Conservation (phyloP, 1,140 invertebrate species). For the Lasaia peninsularis region DNA sequence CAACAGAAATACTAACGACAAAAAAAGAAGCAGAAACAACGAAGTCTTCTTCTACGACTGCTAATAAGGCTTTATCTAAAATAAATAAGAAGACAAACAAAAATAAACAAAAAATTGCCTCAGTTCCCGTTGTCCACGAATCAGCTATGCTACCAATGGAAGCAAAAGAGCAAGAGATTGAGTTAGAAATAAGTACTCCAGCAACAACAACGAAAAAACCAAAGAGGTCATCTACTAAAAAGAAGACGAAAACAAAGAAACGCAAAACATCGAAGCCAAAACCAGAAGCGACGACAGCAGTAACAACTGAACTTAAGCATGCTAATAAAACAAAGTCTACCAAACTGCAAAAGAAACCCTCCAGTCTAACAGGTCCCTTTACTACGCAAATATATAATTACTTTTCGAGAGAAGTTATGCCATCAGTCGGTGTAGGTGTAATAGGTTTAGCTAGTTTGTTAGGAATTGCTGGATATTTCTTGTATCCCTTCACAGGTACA, state of each 20-base stretch:
- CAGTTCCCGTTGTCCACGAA: conserved; percentile 41
- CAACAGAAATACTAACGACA: conserved; percentile 39
- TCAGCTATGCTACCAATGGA: conserved; percentile 66
- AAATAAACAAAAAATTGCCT: conserved; percentile 50
- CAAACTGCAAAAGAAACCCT: conserved; percentile 54
- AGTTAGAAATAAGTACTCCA: conserved; percentile 74
- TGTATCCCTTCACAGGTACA: conserved; percentile 83
- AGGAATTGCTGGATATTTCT: conserved; percentile 85
- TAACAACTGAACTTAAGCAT: conserved; percentile 70
- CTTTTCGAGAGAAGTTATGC: conserved; percentile 87
- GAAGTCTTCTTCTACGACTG: conserved; percentile 25
- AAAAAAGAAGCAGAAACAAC: conserved; percentile 27
- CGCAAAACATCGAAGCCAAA: conserved; percentile 63
- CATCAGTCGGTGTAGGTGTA: conserved; percentile 85
- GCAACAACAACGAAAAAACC: conserved; percentile 73
- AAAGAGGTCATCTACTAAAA: conserved; percentile 62
- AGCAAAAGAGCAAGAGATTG: conserved; percentile 78
- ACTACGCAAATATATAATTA: conserved; percentile 88
- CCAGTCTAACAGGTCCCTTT: conserved; percentile 78
- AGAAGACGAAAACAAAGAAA: conserved; percentile 74
- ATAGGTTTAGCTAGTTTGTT: conserved; percentile 84
- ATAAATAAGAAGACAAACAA: conserved; percentile 57
- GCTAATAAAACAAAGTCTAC: conserved; percentile 63
- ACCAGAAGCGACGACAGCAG: conserved; percentile 74
- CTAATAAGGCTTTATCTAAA: conserved; percentile 43